Percentiles rank a stretch among this genome's conserved stretches.
phyloP scores from a whole-genome alignment of 1,140 invertebrate genomes.

The Meloidogyne floridensis region DNA sequence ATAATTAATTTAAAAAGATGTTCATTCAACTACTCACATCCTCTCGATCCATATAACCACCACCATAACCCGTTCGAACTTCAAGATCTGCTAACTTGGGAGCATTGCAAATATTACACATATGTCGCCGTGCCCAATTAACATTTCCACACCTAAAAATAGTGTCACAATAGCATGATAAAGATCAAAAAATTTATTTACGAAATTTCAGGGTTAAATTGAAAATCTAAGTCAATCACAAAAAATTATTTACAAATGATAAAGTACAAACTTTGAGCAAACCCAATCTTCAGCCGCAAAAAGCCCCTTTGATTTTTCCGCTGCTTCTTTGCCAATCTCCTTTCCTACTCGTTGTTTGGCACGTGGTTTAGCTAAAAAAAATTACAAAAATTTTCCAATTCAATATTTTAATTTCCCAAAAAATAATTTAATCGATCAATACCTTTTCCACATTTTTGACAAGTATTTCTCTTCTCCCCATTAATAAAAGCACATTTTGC shows the following conservation, averaged over 20 bases:
- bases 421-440: background rate
- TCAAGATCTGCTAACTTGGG: conserved; percentile 90
- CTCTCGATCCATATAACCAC: conserved; percentile 82
- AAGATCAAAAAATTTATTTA: conserved; percentile 21
- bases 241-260: conserved; percentile 69
- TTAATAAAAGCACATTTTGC: conserved; percentile 61
- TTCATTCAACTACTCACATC: background rate
- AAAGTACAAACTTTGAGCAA: conserved; percentile 79
- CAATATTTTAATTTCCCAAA: background rate
- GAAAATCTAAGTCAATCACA: too few species aligned
- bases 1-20: background rate
- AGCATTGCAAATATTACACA: conserved; percentile 98
- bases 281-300: conserved; percentile 99
- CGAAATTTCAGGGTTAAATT: background rate
- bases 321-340: conserved; percentile 94
- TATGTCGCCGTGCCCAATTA: conserved; percentile 93
- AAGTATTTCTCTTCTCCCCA: conserved; percentile 39
- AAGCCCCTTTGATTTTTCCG: conserved; percentile 96
- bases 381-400: background rate
- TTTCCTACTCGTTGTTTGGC: conserved; percentile 83
- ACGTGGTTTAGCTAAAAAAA: conserved; percentile 52
- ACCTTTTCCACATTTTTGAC: conserved; percentile 59
- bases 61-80: conserved; percentile 71
- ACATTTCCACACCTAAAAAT: conserved; percentile 86
- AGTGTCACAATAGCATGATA: conserved; percentile 10